Percentiles rank a stretch among this genome's conserved stretches.
phyloP scores from a whole-genome alignment of 1,140 invertebrate genomes.

The Drosophila azteca region DNA sequence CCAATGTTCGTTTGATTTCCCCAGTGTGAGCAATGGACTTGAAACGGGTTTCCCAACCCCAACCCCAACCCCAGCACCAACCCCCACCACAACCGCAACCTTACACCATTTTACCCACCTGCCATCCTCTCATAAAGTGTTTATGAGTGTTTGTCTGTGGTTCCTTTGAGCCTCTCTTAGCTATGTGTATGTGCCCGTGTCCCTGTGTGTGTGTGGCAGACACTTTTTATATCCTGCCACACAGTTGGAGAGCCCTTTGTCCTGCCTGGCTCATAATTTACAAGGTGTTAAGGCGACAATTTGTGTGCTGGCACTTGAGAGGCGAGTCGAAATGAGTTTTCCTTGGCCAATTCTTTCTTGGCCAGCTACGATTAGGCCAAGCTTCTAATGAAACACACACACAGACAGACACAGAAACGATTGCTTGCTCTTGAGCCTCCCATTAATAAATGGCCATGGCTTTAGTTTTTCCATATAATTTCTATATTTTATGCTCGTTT shows the following conservation, averaged over 20 bases:
- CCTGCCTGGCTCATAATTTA: constrained; percentile 55
- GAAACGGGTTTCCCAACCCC: constrained; percentile 11
- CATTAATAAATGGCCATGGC: constrained; percentile 3
- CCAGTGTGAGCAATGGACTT: constrained; percentile 59
- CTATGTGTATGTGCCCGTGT: constrained; percentile 17
- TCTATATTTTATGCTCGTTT: constrained; percentile 11
- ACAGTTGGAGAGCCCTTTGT: constrained; percentile 43
- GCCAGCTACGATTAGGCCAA: constrained; percentile 24
- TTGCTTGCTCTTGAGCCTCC: neutral
- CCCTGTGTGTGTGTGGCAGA: constrained; percentile 32
- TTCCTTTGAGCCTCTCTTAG: constrained; percentile 29
- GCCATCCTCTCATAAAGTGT: constrained; percentile 68
- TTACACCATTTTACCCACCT: constrained; percentile 31
- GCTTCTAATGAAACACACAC: constrained; percentile 2
- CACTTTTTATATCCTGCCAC: constrained; percentile 61
- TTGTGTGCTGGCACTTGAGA: constrained; percentile 56
- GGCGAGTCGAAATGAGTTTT: constrained; percentile 51
- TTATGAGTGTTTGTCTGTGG: constrained; percentile 62
- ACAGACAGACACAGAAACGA: too few relatives aligned
- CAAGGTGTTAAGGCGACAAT: constrained; percentile 77
- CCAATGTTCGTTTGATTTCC: constrained; percentile 73
- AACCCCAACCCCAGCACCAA: neutral
- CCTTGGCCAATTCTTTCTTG: constrained; percentile 16
- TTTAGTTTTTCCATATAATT: constrained; percentile 8
- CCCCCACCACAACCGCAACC: neutral